These are phyloP conservation scores for Trematocara caparti DNA, from an alignment of 2,797 vertebrate species.

Conservation along the genomic window DNA sequence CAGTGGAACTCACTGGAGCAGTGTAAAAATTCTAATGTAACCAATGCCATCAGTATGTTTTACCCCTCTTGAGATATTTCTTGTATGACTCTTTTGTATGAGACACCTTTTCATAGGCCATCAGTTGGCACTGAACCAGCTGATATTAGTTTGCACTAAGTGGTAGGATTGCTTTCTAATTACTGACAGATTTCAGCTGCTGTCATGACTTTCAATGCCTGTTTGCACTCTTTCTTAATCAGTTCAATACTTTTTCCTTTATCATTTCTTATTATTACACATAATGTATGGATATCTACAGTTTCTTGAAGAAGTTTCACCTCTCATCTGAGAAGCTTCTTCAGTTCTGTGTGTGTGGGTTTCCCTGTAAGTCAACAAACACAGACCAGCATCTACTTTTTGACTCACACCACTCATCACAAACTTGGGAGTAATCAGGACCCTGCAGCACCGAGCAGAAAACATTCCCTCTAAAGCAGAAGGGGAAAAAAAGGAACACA, in stretches of 20 bases:
- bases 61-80: not conserved
- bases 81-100: not conserved
- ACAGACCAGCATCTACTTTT: not conserved
- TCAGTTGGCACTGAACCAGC: not conserved
- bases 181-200: not conserved
- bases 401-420: not conserved
- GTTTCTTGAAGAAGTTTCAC: not conserved
- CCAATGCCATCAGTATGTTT: not conserved
- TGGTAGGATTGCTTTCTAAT: not conserved
- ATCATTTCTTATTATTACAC: not conserved
- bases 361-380: not conserved
- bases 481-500: not conserved
- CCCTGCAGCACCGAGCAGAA: not conserved
- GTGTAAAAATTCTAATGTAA: not conserved
- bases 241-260: not conserved
- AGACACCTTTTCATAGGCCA: not conserved
- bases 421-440: not conserved
- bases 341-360: not conserved
- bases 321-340: not conserved
- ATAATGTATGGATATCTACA: not conserved
- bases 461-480: not conserved
- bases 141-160: not conserved
- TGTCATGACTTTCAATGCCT: not conserved
- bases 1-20: not conserved
- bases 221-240: not conserved